Percentiles rank a stretch among this genome's conserved stretches.
These are phyloP conservation scores for Sylvicola fuscatus DNA, from an alignment of 2,888 invertebrate species.

Conservation along the genomic window DNA sequence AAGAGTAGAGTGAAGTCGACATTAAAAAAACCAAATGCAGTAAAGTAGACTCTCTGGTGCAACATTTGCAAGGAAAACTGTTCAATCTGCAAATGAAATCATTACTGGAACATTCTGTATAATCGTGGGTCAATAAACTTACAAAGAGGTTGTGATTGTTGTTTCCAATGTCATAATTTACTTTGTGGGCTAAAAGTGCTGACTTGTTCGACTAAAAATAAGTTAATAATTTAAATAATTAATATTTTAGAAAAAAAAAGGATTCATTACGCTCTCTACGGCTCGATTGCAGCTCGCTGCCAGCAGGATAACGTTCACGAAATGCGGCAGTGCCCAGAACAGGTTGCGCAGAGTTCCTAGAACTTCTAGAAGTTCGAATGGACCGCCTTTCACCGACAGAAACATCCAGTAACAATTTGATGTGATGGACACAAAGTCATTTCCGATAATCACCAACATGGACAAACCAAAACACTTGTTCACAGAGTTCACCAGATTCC, in stretches of 20 bases:
- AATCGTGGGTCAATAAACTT: too few relatives aligned
- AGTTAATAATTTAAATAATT: too few relatives aligned
- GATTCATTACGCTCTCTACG: conserved; percentile 15
- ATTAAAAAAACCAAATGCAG: conserved; percentile 16
- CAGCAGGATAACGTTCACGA: conserved; percentile 17
- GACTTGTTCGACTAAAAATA: conserved; percentile 20
- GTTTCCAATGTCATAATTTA: conserved; percentile 15
- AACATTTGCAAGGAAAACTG: conserved; percentile 16
- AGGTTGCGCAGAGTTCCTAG: conserved; percentile 11
- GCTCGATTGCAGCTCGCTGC: conserved; percentile 18
- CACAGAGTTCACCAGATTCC: conserved; percentile 14
- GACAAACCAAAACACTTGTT: conserved; percentile 19
- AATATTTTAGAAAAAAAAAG: too few relatives aligned
- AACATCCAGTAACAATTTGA: conserved; percentile 23
- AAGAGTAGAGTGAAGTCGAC: conserved; percentile 16
- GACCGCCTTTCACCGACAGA: conserved; percentile 13
- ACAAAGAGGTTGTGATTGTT: conserved; percentile 23
- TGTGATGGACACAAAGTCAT: conserved; percentile 21
- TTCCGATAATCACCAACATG: conserved; percentile 18
- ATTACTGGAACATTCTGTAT: too few relatives aligned
- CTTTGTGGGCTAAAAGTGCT: conserved; percentile 22
- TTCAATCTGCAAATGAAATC: conserved; percentile 13
- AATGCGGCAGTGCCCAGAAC: conserved; percentile 17
- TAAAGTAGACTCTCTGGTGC: conserved; percentile 16
- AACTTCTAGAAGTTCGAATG: conserved; percentile 3